Conservation (phyloP, 2,888 invertebrate species). For the Brenthis daphne region DNA sequence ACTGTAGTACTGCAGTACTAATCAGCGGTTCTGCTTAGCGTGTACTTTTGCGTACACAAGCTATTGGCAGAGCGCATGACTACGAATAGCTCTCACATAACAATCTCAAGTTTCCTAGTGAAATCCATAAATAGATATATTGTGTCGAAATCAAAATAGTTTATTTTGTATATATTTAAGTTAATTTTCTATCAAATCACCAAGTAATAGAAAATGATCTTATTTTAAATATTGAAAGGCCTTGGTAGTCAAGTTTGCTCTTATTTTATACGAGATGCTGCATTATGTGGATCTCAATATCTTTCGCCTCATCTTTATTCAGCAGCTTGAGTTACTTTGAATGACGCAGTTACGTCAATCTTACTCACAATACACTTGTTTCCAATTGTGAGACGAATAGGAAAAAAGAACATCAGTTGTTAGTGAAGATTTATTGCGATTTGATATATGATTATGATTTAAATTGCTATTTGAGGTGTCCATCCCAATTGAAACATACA, state of each 20-base stretch:
- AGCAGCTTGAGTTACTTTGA: slow-evolving; percentile 33
- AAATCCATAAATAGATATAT: background rate
- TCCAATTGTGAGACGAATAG: slow-evolving; percentile 4
- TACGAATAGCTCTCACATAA: background rate
- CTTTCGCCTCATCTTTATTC: slow-evolving; percentile 34
- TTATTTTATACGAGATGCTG: slow-evolving; percentile 15
- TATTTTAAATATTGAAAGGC: slow-evolving; percentile 5
- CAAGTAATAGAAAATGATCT: background rate
- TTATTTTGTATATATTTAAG: background rate
- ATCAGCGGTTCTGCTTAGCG: background rate
- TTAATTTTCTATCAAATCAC: no score
- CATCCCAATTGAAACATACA: background rate
- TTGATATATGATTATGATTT: slow-evolving; percentile 10
- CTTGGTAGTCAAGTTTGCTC: slow-evolving; percentile 4
- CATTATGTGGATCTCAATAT: slow-evolving; percentile 18
- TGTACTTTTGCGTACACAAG: slow-evolving; percentile 2
- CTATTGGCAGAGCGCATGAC: background rate
- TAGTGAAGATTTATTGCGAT: slow-evolving; percentile 17
- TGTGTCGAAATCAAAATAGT: background rate
- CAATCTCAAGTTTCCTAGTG: background rate
- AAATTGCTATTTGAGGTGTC: slow-evolving; percentile 11
- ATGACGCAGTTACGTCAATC: slow-evolving; percentile 18
- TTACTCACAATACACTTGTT: slow-evolving; percentile 5
- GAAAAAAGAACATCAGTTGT: background rate
- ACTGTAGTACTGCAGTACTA: background rate